A percentile compares a stretch with the other conserved stretches of the same genome.
These are phyloP conservation scores for Sphaeridia pumilis DNA, from an alignment of 2,888 invertebrate genomes.

Conservation along the genomic window DNA sequence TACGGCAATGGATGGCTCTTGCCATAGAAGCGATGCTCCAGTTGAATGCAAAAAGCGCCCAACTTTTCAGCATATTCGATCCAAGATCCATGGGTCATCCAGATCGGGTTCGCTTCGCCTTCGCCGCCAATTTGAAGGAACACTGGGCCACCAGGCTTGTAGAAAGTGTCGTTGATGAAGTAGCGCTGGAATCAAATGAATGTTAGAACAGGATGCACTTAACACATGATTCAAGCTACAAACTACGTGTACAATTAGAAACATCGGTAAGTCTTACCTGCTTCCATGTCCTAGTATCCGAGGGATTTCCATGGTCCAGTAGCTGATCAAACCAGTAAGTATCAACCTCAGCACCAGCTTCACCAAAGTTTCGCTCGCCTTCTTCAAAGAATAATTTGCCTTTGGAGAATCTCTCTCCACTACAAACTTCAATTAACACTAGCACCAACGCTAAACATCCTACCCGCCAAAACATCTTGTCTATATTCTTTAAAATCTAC, in stretches of 20 bases:
- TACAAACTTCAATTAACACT: too few relatives aligned
- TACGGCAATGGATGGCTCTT: constrained; percentile 76
- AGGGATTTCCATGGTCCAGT: constrained; percentile 69
- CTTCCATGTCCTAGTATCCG: constrained; percentile 58
- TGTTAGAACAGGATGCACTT: too few relatives aligned
- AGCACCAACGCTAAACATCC: too few relatives aligned
- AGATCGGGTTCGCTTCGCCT: constrained; percentile 65
- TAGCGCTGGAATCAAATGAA: constrained; percentile 65
- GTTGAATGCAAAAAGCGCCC: constrained; percentile 68
- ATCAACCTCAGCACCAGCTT: constrained; percentile 3
- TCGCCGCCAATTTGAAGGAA: constrained; percentile 74
- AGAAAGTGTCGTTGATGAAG: constrained; percentile 62
- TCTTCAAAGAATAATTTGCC: not conserved
- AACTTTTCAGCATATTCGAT: constrained; percentile 66
- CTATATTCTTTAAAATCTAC: too few relatives aligned
- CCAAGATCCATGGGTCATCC: constrained; percentile 84
- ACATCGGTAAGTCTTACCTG: too few relatives aligned
- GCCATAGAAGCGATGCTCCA: constrained; percentile 92
- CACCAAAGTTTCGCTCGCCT: not conserved
- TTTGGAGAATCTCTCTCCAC: not conserved
- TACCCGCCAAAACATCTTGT: too few relatives aligned
- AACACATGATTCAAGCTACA: too few relatives aligned
- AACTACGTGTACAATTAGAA: too few relatives aligned
- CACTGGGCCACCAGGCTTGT: constrained; percentile 61
- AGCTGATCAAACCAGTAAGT: constrained; percentile 63